Evolutionary conservation across 2,888 invertebrate genomes (phyloP), one percentile per base, ranked within the genome.

Genomic region (Harpagoxenus sublaevis): DNA sequence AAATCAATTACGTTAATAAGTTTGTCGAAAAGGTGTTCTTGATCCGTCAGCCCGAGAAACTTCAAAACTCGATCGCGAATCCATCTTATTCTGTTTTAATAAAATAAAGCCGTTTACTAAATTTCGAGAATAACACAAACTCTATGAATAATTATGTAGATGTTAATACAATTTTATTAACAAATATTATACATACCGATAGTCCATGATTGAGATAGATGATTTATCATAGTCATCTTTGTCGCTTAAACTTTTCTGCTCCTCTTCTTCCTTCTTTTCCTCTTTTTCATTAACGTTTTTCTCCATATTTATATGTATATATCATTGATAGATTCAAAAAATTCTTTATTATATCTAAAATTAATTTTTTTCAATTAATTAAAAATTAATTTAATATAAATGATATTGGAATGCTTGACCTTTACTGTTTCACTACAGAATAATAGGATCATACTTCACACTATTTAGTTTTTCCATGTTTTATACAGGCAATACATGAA

Each of bases 11-110:
- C 95, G 48, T 92, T 91, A 83, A 95, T 88, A 10, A 95, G 89
- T 45, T 92, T 90, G 84, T 93, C 91, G 85, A 95, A 95, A 6
- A 94, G 89, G 15, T 91, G 79, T 73, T 93, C 90, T 57, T 92
- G 89, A 55, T 93, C 92, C 0, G 83, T 84, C 55, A 95, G 92
- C 86, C 96, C 97, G 18, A 97, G 95, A 91, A 95, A 96, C 1
- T 95, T 95, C 15, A 96, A 94, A 48, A 97, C 96, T 84, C 96
- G 96, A 1, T 97, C 96, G 93, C 97, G 97, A 48, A 98, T 95
- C 98, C 98, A 98, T 89, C 96, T 95, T 31, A 97, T 94, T 77
- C 98, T 96, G 71, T 31, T 55, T 60, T 70, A 57, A 42, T 62
- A 39, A 73, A 60, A 45, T 8, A 48, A 48, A 3, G 6, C 12